These are phyloP conservation scores for Polymixis flavicincta DNA, from an alignment of 2,888 invertebrate genomes.

Conservation along the genomic window DNA sequence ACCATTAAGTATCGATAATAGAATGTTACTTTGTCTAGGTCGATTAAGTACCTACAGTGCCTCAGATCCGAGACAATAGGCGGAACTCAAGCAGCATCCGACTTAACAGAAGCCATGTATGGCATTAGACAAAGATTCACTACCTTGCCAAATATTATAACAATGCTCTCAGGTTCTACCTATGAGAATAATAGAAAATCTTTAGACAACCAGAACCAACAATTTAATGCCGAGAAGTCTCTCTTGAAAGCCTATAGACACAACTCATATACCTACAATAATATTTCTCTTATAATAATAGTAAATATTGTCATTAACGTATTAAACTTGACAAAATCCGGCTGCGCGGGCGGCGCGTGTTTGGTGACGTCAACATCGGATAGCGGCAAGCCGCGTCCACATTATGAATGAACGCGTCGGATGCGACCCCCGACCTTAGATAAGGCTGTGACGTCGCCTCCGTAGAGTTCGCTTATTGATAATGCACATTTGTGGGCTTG, in stretches of 20 bases:
- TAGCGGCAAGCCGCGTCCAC: conserved; percentile 49
- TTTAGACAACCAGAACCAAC: neutral
- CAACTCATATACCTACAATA: conserved; percentile 7
- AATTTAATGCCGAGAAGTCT: neutral
- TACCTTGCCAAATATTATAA: too few species aligned
- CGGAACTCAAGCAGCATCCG: too few species aligned
- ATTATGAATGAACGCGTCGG: conserved; percentile 70
- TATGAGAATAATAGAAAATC: conserved; percentile 1
- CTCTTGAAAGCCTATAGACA: neutral
- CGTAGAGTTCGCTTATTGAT: conserved; percentile 48
- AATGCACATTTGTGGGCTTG: conserved; percentile 45
- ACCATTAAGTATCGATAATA: too few species aligned
- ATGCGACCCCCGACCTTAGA: conserved; percentile 70
- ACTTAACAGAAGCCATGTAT: too few species aligned
- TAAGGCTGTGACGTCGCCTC: conserved; percentile 70
- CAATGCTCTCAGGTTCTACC: neutral
- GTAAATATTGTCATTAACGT: conserved; percentile 50
- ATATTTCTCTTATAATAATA: conserved; percentile 37
- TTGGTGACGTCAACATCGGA: conserved; percentile 44
- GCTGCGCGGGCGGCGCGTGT: conserved; percentile 48
- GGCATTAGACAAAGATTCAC: too few species aligned
- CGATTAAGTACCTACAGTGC: too few species aligned
- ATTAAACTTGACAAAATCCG: conserved; percentile 52
- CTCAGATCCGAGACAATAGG: too few species aligned
- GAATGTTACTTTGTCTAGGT: too few species aligned